These are phyloP conservation scores for Idaea biselata DNA, from an alignment of 2,888 invertebrate genomes.

Conservation along the genomic window DNA sequence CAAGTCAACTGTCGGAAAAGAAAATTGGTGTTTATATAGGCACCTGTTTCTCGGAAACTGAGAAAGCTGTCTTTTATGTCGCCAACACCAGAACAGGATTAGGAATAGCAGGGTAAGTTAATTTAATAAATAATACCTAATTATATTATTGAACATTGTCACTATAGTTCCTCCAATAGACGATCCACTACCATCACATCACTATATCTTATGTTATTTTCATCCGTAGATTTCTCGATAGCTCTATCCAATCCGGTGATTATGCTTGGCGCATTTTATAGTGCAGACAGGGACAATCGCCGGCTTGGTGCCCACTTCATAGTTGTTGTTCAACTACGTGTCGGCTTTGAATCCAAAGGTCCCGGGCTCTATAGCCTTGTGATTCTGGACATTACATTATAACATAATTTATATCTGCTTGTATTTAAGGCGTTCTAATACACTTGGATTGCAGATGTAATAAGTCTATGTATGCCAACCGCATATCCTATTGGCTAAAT, in stretches of 20 bases:
- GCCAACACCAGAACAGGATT: conserved; percentile 19
- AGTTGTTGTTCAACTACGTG: too few species aligned
- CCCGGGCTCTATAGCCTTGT: too few species aligned
- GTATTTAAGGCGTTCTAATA: background rate
- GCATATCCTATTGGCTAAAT: conserved; percentile 56
- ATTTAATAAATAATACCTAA: background rate
- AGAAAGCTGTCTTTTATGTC: conserved; percentile 62
- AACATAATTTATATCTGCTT: background rate
- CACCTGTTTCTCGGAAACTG: conserved; percentile 78
- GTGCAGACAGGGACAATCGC: too few species aligned
- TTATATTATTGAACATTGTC: too few species aligned
- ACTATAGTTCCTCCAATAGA: too few species aligned
- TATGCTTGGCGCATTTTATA: too few species aligned
- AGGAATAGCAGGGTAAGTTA: conserved; percentile 29
- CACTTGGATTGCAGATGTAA: conserved; percentile 31
- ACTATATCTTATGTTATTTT: too few species aligned
- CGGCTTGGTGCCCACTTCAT: too few species aligned
- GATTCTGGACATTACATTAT: background rate
- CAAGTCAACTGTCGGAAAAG: conserved; percentile 68
- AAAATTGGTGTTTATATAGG: conserved; percentile 62
- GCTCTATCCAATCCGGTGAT: too few species aligned
- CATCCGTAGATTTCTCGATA: too few species aligned
- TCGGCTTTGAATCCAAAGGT: too few species aligned
- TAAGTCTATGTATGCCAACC: conserved; percentile 51
- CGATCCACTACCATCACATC: too few species aligned